Percentiles rank a stretch among this genome's conserved stretches.
phyloP scores from a whole-genome alignment of 1,140 invertebrate genomes.

The Drosophila santomea region DNA sequence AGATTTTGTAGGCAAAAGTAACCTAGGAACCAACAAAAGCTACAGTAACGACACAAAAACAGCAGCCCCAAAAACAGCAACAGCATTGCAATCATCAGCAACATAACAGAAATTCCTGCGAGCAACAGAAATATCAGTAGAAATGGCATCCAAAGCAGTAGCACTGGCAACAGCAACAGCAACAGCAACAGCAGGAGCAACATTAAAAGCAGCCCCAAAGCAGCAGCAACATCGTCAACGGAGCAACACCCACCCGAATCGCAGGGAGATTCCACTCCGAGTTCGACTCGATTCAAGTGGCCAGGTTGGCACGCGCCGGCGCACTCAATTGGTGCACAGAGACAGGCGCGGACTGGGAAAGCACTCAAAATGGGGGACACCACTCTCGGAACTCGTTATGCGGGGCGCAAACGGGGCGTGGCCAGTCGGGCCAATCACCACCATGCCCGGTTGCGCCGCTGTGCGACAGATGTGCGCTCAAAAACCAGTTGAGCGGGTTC shows the following conservation, averaged over 20 bases:
- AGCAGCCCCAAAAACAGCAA: background rate
- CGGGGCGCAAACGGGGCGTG: constrained; percentile 49
- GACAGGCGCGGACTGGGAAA: constrained; percentile 3
- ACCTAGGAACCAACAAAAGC: background rate
- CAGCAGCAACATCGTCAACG: constrained; percentile 16
- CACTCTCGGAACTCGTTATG: constrained; percentile 55
- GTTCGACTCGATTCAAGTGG: constrained; percentile 12
- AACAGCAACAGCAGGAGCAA: constrained; percentile 1
- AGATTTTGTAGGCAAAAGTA: background rate
- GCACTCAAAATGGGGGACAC: constrained; percentile 75
- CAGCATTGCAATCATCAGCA: background rate
- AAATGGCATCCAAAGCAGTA: background rate
- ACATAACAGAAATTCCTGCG: background rate
- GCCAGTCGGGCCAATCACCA: constrained; percentile 73
- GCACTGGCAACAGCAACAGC: background rate
- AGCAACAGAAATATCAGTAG: background rate
- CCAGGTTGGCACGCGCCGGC: constrained; percentile 72
- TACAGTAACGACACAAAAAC: background rate
- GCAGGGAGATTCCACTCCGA: constrained; percentile 8
- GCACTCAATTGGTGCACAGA: constrained; percentile 68
- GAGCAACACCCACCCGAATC: constrained; percentile 41
- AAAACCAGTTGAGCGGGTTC: constrained; percentile 81
- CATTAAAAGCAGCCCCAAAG: background rate
- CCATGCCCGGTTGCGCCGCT: constrained; percentile 43
- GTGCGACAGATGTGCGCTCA: constrained; percentile 41